Percentiles rank a stretch among this genome's conserved stretches.
These are phyloP conservation scores for Conus betulinus DNA, from an alignment of 1,140 invertebrate genomes.

Conservation along the genomic window DNA sequence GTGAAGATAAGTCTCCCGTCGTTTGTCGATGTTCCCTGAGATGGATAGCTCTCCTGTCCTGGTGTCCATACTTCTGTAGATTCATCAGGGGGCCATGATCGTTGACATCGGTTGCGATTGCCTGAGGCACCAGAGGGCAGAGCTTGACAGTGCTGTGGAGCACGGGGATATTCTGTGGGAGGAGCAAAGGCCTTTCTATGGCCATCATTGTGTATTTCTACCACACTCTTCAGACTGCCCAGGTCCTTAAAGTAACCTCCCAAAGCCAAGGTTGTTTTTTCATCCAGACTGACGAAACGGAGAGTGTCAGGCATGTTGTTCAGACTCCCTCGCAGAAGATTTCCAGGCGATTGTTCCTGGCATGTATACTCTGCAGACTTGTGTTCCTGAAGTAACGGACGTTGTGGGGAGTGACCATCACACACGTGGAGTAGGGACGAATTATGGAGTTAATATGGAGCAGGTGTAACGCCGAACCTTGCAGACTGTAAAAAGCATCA, in stretches of 20 bases:
- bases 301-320: conserved; percentile 19
- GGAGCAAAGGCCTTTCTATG: neutral
- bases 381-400: conserved; percentile 41
- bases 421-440: conserved; percentile 18
- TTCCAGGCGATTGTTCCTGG: neutral
- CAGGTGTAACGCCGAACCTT: conserved; percentile 23
- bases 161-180: neutral
- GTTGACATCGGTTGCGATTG: neutral
- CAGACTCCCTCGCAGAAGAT: conserved; percentile 1
- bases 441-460: conserved; percentile 27
- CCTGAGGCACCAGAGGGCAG: neutral
- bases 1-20: neutral
- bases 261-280: conserved; percentile 22
- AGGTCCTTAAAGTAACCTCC: conserved; percentile 19
- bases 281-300: neutral
- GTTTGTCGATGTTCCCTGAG: neutral
- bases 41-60: neutral
- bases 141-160: neutral
- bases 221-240: neutral
- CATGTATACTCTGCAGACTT: conserved; percentile 14
- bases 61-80: neutral
- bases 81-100: neutral
- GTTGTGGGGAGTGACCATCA: conserved; percentile 7
- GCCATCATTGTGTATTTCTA: neutral
- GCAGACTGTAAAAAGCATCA: conserved; percentile 36